Percentiles rank a stretch among this genome's conserved stretches.
Conservation (phyloP, 2,797 vertebrate genomes). For the Eurystomus glaucurus region DNA sequence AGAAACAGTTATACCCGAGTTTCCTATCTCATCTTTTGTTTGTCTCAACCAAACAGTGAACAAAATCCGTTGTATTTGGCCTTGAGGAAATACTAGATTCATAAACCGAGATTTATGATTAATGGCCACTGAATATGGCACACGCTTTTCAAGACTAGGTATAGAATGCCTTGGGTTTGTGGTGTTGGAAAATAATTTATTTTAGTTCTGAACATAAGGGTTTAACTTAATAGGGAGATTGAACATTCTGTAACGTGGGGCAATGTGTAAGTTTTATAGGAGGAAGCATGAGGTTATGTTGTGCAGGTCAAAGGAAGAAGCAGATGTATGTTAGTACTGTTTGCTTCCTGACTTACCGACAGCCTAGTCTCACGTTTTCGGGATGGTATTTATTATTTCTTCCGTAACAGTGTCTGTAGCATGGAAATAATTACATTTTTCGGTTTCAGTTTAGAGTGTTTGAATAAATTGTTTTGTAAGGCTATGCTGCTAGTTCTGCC, state of each 20-base stretch:
- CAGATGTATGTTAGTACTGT: neutral
- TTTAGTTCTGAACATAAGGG: neutral
- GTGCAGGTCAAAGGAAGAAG: neutral
- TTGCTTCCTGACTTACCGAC: neutral
- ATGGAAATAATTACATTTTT: neutral
- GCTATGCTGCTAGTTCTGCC: neutral
- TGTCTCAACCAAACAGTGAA: neutral
- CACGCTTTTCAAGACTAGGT: neutral
- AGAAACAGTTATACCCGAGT: fast-evolving
- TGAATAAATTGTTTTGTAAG: neutral
- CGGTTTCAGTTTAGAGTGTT: neutral
- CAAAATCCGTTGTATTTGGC: neutral
- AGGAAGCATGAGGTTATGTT: neutral
- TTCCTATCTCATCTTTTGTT: neutral
- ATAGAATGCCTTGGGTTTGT: neutral
- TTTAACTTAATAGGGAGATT: neutral
- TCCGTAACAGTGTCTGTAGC: neutral
- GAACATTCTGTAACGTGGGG: neutral
- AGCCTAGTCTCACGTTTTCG: neutral
- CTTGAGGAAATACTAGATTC: neutral
- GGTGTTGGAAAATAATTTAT: neutral
- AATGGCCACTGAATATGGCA: neutral
- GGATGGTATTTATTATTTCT: neutral
- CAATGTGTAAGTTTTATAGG: neutral
- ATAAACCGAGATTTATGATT: neutral